These are phyloP conservation scores for Hippotragus niger DNA, from an alignment of 2,113 vertebrate species.

Conservation along the genomic window DNA sequence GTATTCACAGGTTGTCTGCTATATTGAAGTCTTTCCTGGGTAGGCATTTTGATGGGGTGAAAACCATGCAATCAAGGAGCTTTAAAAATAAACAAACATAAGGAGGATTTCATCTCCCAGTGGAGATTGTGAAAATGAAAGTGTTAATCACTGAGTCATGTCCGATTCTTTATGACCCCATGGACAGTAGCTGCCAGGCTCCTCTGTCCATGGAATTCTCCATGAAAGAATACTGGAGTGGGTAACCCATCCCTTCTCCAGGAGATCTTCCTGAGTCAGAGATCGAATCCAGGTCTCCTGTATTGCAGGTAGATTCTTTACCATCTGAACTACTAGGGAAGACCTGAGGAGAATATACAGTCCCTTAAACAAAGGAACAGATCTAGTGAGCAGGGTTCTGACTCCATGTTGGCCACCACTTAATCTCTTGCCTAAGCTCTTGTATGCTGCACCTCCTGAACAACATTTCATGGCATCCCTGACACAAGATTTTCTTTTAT, in stretches of 20 bases:
- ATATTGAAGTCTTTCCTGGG: background rate
- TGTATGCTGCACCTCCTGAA: background rate
- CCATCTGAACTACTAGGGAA: background rate
- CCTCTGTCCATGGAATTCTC: background rate
- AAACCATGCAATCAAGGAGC: slow-evolving; percentile 7
- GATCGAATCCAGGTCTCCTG: background rate
- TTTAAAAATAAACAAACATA: slow-evolving; percentile 37
- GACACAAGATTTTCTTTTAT: background rate
- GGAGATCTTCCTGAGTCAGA: background rate
- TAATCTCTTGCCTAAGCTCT: background rate
- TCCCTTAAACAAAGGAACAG: background rate
- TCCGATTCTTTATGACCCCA: background rate
- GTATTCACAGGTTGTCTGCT: background rate
- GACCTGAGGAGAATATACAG: background rate
- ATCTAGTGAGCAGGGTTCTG: background rate
- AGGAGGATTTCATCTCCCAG: background rate
- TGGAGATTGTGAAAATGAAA: background rate
- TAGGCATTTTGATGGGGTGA: background rate
- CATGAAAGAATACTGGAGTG: background rate
- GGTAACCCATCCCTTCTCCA: background rate
- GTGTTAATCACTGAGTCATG: background rate
- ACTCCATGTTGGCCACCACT: background rate
- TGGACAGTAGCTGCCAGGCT: background rate
- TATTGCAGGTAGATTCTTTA: background rate
- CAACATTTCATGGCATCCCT: background rate